Conservation (phyloP, 2,113 vertebrate genomes). For the Phoxinus phoxinus region DNA sequence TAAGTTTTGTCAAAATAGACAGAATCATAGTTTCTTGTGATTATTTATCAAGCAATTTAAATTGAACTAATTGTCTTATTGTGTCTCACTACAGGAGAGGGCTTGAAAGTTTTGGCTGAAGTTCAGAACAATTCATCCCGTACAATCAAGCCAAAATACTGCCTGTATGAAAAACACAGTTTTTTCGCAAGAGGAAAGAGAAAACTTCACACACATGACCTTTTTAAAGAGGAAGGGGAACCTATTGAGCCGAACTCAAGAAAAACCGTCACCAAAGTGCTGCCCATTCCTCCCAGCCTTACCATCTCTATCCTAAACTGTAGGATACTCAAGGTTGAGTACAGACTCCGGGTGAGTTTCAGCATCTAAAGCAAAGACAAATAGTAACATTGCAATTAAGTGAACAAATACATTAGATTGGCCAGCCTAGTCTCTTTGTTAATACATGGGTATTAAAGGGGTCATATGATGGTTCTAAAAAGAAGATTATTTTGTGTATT, state of each 20-base stretch:
- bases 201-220: constrained; percentile 54
- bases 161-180: constrained; percentile 71
- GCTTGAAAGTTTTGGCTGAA: constrained; percentile 61
- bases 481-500: too few species aligned
- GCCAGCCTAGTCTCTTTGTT: too few species aligned
- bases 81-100: constrained; percentile 61
- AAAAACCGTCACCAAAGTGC: constrained; percentile 54
- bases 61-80: background rate
- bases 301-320: constrained; percentile 69
- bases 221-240: constrained; percentile 69
- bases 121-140: constrained; percentile 73
- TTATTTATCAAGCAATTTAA: too few species aligned
- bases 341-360: constrained; percentile 73
- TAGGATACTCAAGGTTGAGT: constrained; percentile 66
- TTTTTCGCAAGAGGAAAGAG: constrained; percentile 64
- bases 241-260: constrained; percentile 61
- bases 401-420: too few species aligned
- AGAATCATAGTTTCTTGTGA: background rate
- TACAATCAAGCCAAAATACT: constrained; percentile 72
- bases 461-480: too few species aligned
- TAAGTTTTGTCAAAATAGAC: background rate
- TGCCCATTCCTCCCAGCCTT: constrained; percentile 61
- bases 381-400: too few species aligned
- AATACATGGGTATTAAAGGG: too few species aligned
- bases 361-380: background rate